Base-by-base conservation (phyloP, 2,888 invertebrate species). In the Odiellus spinosus region DNA sequence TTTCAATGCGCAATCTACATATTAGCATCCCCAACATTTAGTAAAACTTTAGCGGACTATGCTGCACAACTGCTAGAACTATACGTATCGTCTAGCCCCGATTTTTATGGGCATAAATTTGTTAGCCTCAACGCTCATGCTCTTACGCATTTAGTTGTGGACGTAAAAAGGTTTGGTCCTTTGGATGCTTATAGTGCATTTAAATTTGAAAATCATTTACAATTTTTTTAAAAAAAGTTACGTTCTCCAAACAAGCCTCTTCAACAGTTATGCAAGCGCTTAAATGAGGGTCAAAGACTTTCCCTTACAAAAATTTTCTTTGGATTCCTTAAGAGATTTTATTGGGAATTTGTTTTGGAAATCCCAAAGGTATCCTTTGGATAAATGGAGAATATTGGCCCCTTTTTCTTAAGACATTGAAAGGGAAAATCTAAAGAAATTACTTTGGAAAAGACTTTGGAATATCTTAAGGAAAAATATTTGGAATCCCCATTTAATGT, bases 81-180 rank as follows among this genome's bases (percentile, higher is more conserved):
- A 33, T 60, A 58, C 53, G 56, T 59, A 36, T 11, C 38, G n/a
- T 34, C 38, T 3, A 50, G 54, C 48, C 42, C 43, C 12, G 17
- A 21, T 5, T 18, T 59, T 17, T 60, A 59, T 46, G 55, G 55
- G 5, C 41, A 46, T n/a, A 46, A 56, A 21, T 42, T 49, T 35
- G 15, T 59, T 10, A 48, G 56, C 1, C 58, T 60, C 42, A 59
- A 60, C 50, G 42, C 59, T n/a, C 60, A 61, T 47, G 46, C 48
- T 19, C 44, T 61, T 1, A 39, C 54, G 19, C 60, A 61, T 52
- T 42, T 62, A 5, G 32, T 49, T 15, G 45, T 39, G 19, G 59
- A 60, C 49, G 56, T 54, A 1, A 45, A 47, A 34, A 36, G n/a
- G 1, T 54, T 55, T 49, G 57, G 56, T 0, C 17, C 33, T 6